These are phyloP conservation scores for Umimayanthus kanabou DNA, from an alignment of 92 coral and sea anemone genomes.

Conservation along the genomic window DNA sequence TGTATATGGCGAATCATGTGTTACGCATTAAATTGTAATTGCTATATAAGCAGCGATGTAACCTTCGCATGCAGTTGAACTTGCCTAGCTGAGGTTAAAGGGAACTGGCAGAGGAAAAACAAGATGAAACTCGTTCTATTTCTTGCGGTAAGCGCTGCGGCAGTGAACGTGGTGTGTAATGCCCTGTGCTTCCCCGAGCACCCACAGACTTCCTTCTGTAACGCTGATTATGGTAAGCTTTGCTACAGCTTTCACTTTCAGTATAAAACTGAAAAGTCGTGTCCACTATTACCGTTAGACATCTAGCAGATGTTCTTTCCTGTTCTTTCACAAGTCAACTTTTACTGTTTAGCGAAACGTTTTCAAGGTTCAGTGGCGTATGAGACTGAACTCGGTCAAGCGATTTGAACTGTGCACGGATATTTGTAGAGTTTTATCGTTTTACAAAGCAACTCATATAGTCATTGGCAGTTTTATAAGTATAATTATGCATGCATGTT, in stretches of 20 bases:
- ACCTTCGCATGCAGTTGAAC: background rate
- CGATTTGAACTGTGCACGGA: too few species aligned
- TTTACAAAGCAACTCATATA: too few species aligned
- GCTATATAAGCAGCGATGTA: constrained; percentile 12
- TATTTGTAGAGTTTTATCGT: too few species aligned
- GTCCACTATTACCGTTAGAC: background rate
- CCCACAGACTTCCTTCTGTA: constrained; percentile 65
- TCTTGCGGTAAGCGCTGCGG: constrained; percentile 16
- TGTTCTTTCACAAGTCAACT: too few species aligned
- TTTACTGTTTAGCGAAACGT: background rate
- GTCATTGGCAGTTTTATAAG: too few species aligned
- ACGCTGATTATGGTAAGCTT: constrained; percentile 65
- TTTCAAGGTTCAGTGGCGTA: background rate
- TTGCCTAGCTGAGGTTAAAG: background rate
- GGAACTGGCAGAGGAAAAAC: background rate
- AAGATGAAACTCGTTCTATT: constrained; percentile 19
- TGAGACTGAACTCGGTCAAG: too few species aligned
- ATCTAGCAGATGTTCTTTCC: background rate
- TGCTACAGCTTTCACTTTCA: background rate
- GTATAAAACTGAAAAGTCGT: background rate
- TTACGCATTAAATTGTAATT: background rate
- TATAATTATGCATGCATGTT: too few species aligned
- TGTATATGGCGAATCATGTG: constrained; percentile 20
- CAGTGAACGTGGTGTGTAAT: constrained; percentile 3
- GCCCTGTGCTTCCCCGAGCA: constrained; percentile 45